phyloP scores from a whole-genome alignment of 2,113 vertebrate species.

The Ctenodactylus gundi region DNA sequence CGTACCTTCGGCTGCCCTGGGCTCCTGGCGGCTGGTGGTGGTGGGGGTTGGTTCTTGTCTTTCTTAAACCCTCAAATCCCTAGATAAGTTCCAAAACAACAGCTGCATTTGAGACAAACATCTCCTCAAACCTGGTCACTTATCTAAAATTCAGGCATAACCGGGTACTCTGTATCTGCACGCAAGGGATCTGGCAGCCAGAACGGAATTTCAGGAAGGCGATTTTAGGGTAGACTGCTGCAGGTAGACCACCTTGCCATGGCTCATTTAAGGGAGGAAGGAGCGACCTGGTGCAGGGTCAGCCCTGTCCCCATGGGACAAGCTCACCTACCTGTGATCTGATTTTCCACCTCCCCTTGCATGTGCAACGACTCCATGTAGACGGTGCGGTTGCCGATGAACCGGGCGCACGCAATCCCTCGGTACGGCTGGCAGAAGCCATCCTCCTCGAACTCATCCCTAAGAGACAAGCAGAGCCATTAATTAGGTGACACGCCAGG shows the following conservation, averaged over 20 bases:
- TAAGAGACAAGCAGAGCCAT: slow-evolving; percentile 76
- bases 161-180: neutral
- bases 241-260: neutral
- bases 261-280: neutral
- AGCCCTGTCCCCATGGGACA: too few relatives aligned
- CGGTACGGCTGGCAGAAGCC: slow-evolving; percentile 99
- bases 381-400: slow-evolving; percentile 97
- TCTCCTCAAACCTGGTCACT: neutral
- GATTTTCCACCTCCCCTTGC: slow-evolving; percentile 99
- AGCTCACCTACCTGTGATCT: slow-evolving; percentile 96
- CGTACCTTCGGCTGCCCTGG: neutral
- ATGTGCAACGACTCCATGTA: slow-evolving; percentile 99
- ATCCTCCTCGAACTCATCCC: slow-evolving; percentile 95
- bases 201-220: neutral
- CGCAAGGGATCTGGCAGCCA: neutral
- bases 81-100: neutral
- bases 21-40: neutral
- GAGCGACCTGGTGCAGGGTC: neutral
- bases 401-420: slow-evolving; percentile 97
- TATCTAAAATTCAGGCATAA: neutral
- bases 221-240: too few relatives aligned
- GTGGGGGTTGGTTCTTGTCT: neutral
- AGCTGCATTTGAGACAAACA: neutral
- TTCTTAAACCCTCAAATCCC: neutral
- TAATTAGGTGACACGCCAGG: too few relatives aligned